A percentile compares a stretch with the other conserved stretches of the same genome.
Evolutionary conservation across 1,140 invertebrate genomes (phyloP).

Genomic region (Condylostylus longicornis): DNA sequence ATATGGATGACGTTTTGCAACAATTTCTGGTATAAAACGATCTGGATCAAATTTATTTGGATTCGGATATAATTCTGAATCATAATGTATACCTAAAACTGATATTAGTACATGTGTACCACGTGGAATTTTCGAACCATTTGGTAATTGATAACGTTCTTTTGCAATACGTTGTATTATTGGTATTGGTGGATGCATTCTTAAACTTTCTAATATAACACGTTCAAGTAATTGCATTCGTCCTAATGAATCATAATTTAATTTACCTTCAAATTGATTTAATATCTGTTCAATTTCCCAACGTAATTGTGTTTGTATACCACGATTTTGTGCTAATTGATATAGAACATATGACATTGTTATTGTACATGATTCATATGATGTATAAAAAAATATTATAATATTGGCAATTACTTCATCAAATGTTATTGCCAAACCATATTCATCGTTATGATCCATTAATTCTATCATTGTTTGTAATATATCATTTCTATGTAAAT

Average conservation of each 20-base stretch:
- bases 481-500: no score
- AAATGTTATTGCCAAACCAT: no score
- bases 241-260: slow-evolving; percentile 33
- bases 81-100: slow-evolving; percentile 42
- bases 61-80: slow-evolving; percentile 45
- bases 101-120: slow-evolving; percentile 30
- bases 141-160: slow-evolving; percentile 18
- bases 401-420: no score
- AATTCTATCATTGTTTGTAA: no score
- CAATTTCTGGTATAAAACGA: slow-evolving; percentile 41
- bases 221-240: no score
- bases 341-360: slow-evolving; percentile 34
- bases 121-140: slow-evolving; percentile 31
- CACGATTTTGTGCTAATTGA: slow-evolving; percentile 35
- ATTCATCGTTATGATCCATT: no score
- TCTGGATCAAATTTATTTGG: slow-evolving; percentile 53
- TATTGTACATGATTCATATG: slow-evolving; percentile 41
- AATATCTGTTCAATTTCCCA: slow-evolving; percentile 33
- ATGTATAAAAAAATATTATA: no score
- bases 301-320: slow-evolving; percentile 33
- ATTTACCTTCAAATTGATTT: slow-evolving; percentile 21
- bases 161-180: slow-evolving; percentile 17
- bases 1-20: slow-evolving; percentile 30
- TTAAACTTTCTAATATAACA: slow-evolving; percentile 15
- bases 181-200: slow-evolving; percentile 34